A percentile compares a stretch with the other conserved stretches of the same genome.
Evolutionary conservation across 37 sponge, comb jelly and placozoan species (phyloP).

Genomic region (Geodia barretti): DNA sequence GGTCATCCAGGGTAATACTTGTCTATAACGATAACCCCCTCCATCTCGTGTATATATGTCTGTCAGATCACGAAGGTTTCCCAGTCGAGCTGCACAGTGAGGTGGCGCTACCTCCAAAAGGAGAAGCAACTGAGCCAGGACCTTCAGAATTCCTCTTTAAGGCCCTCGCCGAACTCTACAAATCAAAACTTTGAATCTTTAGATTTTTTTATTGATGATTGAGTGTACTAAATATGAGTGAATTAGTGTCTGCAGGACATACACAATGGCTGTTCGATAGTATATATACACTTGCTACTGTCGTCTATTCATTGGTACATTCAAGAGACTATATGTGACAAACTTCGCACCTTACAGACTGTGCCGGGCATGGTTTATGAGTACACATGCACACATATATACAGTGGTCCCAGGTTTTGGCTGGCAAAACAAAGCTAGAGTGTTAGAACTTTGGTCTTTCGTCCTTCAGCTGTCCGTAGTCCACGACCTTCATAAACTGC

Average conservation of each 20-base stretch:
- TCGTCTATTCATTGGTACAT: neutral
- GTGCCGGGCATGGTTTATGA: neutral
- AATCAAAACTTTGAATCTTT: neutral
- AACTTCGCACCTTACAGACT: neutral
- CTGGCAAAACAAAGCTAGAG: too few relatives aligned
- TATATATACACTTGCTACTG: too few relatives aligned
- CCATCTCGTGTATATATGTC: too few relatives aligned
- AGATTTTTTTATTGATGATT: neutral
- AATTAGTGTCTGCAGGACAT: too few relatives aligned
- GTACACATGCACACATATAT: neutral
- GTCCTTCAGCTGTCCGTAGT: neutral
- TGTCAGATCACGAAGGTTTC: slow-evolving; percentile 20
- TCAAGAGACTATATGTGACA: neutral
- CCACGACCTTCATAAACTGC: neutral
- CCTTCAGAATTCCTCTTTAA: neutral
- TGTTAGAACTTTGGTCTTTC: neutral
- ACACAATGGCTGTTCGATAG: too few relatives aligned
- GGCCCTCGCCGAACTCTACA: neutral
- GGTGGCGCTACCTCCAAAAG: neutral
- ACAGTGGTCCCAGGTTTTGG: neutral
- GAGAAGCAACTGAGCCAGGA: neutral
- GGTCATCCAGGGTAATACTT: slow-evolving; percentile 46
- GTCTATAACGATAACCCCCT: too few relatives aligned
- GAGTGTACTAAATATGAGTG: too few relatives aligned
- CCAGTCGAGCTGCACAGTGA: slow-evolving; percentile 29